phyloP scores from a whole-genome alignment of 2,797 vertebrate genomes.

The Anguilla marmorata region DNA sequence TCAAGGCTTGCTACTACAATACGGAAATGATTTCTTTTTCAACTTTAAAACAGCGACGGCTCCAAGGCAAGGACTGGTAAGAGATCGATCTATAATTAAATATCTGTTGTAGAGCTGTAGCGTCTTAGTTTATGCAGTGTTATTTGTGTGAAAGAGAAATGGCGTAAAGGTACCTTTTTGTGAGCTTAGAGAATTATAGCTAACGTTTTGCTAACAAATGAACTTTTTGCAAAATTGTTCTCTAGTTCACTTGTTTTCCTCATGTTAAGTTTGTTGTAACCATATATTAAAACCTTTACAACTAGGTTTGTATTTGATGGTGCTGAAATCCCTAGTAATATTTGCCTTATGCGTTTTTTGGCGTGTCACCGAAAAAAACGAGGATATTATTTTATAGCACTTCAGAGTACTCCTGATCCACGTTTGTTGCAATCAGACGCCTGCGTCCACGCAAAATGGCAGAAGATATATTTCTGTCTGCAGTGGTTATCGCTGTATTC shows the following conservation, averaged over 20 bases:
- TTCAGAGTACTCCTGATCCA: not conserved
- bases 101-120: too few relatives aligned
- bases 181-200: not conserved
- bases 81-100: not conserved
- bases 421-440: not conserved
- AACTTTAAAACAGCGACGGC: not conserved
- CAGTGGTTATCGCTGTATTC: not conserved
- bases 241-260: too few relatives aligned
- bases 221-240: too few relatives aligned
- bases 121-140: too few relatives aligned
- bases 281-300: too few relatives aligned
- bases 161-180: not conserved
- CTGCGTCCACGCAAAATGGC: conserved; percentile 10
- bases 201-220: too few relatives aligned
- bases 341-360: not conserved
- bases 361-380: not conserved
- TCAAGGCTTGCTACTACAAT: not conserved
- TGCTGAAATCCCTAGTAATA: not conserved
- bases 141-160: not conserved
- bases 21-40: not conserved
- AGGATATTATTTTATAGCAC: not conserved
- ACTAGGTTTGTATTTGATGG: not conserved
- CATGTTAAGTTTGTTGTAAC: too few relatives aligned
- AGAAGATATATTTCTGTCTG: not conserved
- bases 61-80: not conserved